Base-by-base conservation (phyloP, 2,113 vertebrate genomes). In the Nettapus auritus region DNA sequence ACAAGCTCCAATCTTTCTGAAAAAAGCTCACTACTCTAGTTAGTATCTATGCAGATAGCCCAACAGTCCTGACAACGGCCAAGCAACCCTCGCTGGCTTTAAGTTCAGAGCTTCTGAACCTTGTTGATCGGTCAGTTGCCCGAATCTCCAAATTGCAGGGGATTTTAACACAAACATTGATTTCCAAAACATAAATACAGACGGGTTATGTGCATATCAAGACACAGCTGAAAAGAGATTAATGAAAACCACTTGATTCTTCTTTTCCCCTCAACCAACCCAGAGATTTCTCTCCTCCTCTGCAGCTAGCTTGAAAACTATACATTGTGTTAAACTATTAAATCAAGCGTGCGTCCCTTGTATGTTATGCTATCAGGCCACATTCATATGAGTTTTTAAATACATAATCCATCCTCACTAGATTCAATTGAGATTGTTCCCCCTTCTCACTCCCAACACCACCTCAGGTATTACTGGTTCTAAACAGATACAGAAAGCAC, bases 271-370 rank as follows among this genome's bases (percentile, higher is more conserved):
- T 28, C 34, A 69, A 26, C 16, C 17, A 18, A 69, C 17, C n/a
- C 46, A 52, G 46, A 36, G 11, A 28, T 48, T 50, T 50, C 11
- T 50, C 46, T 62, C 11, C 42, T 52, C 59, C 8, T 12, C 74
- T 16, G 8, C 56, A 88, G 46, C 29, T 79, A 62, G 38, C 63
- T 28, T 7, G 26, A 38, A 78, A 21, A 2, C 0, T 36, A 11
- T 1, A 42, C 34, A 4, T 7, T 13, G 3, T 3, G 4, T n/a
- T 56, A 33, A 74, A 50, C 38, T 44, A 16, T 0, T 1, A 21
- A 64, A 40, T 62, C 34, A 67, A 22, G 20, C 3, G 9, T n/a
- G 19, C 38, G 40, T 3, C 21, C 4, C 11, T 29, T 10, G 29
- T 20, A 6, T 28, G 21, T 71, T 22, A 1, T 6, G 7, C 13